phyloP scores from a whole-genome alignment of 1,140 invertebrate genomes.

The Hypsibius dujardini region DNA sequence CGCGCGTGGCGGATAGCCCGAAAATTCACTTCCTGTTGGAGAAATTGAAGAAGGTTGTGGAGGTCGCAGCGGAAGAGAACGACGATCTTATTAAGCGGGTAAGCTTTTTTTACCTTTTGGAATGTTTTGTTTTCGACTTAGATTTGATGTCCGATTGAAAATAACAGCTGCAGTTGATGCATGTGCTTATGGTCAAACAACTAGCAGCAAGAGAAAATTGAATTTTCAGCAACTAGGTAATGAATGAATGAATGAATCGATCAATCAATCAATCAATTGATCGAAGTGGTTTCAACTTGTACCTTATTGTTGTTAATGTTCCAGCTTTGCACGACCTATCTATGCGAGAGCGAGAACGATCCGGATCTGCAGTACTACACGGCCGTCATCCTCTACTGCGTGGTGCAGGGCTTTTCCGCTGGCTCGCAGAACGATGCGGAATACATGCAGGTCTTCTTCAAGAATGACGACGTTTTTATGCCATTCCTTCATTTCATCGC shows the following conservation, averaged over 20 bases:
- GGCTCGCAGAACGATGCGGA: not conserved
- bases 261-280: not conserved
- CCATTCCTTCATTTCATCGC: not conserved
- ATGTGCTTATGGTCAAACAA: too few relatives aligned
- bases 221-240: not conserved
- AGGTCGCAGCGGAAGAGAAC: not conserved
- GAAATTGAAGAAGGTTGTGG: not conserved
- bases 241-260: not conserved
- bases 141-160: too few relatives aligned
- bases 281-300: not conserved
- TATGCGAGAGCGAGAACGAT: constrained; percentile 5
- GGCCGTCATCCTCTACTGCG: not conserved
- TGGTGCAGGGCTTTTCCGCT: not conserved
- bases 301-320: not conserved
- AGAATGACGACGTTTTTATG: not conserved
- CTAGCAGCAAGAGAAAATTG: not conserved
- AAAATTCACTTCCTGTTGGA: constrained; percentile 13
- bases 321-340: not conserved
- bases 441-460: not conserved
- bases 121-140: not conserved
- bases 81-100: not conserved
- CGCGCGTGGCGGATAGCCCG: not conserved
- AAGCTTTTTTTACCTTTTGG: not conserved
- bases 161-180: too few relatives aligned
- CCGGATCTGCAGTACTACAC: constrained; percentile 2